Evolutionary conservation across 2,113 vertebrate genomes (phyloP).

Genomic region (Oncorhynchus gorbuscha): DNA sequence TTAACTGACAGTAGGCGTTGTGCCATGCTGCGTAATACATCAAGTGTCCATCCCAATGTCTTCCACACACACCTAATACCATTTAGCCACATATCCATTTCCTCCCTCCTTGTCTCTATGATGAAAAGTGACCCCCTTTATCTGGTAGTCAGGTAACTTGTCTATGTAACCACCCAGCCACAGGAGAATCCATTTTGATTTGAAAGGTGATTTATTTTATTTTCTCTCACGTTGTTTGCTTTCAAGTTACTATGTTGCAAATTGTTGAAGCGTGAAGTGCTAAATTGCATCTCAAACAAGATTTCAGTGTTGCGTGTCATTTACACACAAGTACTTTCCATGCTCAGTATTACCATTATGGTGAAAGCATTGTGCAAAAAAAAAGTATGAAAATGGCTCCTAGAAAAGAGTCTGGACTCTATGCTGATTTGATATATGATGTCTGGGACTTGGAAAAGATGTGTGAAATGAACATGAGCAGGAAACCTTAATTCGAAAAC

Average conservation of each 20-base stretch:
- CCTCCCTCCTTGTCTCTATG: neutral
- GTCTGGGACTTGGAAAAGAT: neutral
- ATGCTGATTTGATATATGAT: neutral
- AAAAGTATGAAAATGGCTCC: neutral
- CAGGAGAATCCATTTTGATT: neutral
- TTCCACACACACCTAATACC: neutral
- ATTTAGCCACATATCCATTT: neutral
- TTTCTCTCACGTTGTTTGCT: neutral
- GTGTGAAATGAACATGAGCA: neutral
- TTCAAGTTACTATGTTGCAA: neutral
- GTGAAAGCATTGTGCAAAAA: neutral
- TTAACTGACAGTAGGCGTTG: neutral
- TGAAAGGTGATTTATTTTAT: neutral
- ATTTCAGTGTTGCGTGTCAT: neutral
- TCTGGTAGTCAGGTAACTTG: neutral
- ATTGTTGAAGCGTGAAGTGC: neutral
- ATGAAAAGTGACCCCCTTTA: neutral
- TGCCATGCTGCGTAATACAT: neutral
- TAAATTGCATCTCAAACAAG: neutral
- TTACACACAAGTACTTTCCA: neutral
- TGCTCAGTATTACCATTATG: neutral
- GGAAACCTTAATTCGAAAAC: neutral
- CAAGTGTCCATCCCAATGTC: neutral
- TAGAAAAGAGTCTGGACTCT: neutral
- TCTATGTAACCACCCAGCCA: neutral